Percentiles rank a stretch among this genome's conserved stretches.
These are phyloP conservation scores for Aricia agestis DNA, from an alignment of 1,140 invertebrate species.

Conservation along the genomic window DNA sequence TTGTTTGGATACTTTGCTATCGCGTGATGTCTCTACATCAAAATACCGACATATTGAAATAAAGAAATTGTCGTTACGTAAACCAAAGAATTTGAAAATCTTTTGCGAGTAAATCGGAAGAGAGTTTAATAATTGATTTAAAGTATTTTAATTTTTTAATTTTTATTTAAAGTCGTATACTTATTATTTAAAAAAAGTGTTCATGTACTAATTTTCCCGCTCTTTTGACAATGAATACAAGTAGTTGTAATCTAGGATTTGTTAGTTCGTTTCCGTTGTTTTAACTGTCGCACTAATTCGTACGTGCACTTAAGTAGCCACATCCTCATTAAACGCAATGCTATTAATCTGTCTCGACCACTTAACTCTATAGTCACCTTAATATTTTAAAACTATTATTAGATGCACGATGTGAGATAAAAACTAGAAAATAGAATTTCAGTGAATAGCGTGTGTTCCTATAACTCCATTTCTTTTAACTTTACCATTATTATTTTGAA, in stretches of 20 bases:
- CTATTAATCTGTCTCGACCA: slow-evolving; percentile 50
- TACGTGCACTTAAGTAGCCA: slow-evolving; percentile 57
- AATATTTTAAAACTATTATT: slow-evolving; percentile 43
- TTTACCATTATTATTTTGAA: no score
- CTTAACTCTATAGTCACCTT: slow-evolving; percentile 38
- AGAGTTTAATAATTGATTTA: no score
- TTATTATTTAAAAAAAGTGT: no score
- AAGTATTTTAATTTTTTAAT: no score
- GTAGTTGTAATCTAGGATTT: slow-evolving; percentile 58
- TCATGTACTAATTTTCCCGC: background rate
- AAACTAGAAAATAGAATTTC: background rate
- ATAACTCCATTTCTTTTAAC: no score
- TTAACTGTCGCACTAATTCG: slow-evolving; percentile 64
- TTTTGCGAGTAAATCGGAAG: no score
- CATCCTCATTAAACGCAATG: slow-evolving; percentile 66
- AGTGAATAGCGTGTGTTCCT: no score
- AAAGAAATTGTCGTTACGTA: no score
- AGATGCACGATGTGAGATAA: slow-evolving; percentile 8
- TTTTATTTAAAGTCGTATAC: no score
- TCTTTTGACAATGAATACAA: slow-evolving; percentile 21
- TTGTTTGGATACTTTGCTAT: no score
- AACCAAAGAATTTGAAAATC: no score
- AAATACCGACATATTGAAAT: no score
- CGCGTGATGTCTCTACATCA: background rate
- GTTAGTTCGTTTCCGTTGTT: slow-evolving; percentile 56